These are phyloP conservation scores for Agraylea sexmaculata DNA, from an alignment of 1,140 invertebrate genomes.

Conservation along the genomic window DNA sequence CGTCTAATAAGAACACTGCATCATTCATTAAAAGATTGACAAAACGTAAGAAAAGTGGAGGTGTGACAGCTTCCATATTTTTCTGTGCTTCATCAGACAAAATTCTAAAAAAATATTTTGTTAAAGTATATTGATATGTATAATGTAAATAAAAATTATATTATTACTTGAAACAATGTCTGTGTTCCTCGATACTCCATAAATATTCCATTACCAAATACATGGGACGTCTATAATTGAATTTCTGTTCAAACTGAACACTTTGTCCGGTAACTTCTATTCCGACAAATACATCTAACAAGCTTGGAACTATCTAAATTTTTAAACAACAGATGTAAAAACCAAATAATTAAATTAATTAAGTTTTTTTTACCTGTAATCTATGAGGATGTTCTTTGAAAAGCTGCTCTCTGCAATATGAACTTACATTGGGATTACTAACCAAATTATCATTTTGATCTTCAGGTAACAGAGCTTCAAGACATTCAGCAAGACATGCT, in stretches of 20 bases:
- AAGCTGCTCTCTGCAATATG: constrained; percentile 58
- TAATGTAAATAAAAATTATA: constrained; percentile 1
- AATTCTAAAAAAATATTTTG: constrained; percentile 35
- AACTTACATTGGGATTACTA: constrained; percentile 42
- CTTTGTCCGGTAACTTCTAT: constrained; percentile 96
- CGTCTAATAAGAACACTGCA: constrained; percentile 87
- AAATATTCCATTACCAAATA: constrained; percentile 87
- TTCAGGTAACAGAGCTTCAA: constrained; percentile 70
- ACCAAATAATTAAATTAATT: constrained; percentile 10
- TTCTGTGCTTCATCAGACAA: constrained; percentile 70
- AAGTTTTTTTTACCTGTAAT: constrained; percentile 37
- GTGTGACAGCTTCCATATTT: constrained; percentile 81
- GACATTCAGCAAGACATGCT: constrained; percentile 76
- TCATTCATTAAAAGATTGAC: constrained; percentile 93
- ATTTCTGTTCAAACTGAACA: constrained; percentile 94
- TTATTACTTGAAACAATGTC: constrained; percentile 58
- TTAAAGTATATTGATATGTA: constrained; percentile 5
- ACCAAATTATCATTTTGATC: constrained; percentile 46
- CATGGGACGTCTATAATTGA: constrained; percentile 92
- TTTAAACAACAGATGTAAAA: constrained; percentile 7
- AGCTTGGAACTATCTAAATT: constrained; percentile 53
- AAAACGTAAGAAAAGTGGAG: constrained; percentile 86
- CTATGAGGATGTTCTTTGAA: constrained; percentile 68
- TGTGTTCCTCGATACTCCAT: constrained; percentile 71
- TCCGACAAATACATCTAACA: constrained; percentile 87